These are phyloP conservation scores for Arizona elegans DNA, from an alignment of 2,113 vertebrate genomes.

Conservation along the genomic window DNA sequence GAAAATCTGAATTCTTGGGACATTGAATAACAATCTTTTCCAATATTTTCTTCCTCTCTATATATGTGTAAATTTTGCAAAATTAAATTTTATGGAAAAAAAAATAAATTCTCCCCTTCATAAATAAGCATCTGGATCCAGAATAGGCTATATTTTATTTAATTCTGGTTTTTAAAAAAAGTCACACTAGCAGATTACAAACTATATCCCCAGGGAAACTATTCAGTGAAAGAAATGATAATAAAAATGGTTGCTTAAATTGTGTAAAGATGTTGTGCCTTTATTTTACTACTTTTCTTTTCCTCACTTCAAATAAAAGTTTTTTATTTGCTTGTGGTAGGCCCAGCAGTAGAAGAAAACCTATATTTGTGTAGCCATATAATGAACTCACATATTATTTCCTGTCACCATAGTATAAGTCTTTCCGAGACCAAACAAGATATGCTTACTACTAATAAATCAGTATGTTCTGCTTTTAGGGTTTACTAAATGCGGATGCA, in stretches of 20 bases:
- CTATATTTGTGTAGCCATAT: conserved; percentile 55
- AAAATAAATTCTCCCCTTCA: not conserved
- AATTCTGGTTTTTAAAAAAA: not conserved
- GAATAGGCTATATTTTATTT: not conserved
- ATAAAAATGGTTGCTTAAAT: conserved; percentile 38
- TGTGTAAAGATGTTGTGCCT: conserved; percentile 54
- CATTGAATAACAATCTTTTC: not conserved
- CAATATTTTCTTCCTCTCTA: not conserved
- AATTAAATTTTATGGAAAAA: not conserved
- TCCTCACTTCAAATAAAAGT: conserved; percentile 62
- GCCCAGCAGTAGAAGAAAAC: conserved; percentile 46
- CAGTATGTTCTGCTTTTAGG: conserved; percentile 43
- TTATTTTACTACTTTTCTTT: conserved; percentile 49
- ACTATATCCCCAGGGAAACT: conserved; percentile 18
- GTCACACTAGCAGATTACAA: not conserved
- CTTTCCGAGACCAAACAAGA: conserved; percentile 52
- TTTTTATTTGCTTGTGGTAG: conserved; percentile 60
- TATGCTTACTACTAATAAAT: conserved; percentile 57
- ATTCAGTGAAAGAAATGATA: conserved; percentile 48
- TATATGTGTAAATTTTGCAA: not conserved
- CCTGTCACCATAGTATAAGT: conserved; percentile 37
- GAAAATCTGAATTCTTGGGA: not conserved
- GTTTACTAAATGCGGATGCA: conserved; percentile 3
- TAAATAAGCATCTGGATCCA: not conserved
- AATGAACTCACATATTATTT: conserved; percentile 50